These are phyloP conservation scores for Potorous gilbertii DNA, from an alignment of 2,797 vertebrate species.

Conservation along the genomic window DNA sequence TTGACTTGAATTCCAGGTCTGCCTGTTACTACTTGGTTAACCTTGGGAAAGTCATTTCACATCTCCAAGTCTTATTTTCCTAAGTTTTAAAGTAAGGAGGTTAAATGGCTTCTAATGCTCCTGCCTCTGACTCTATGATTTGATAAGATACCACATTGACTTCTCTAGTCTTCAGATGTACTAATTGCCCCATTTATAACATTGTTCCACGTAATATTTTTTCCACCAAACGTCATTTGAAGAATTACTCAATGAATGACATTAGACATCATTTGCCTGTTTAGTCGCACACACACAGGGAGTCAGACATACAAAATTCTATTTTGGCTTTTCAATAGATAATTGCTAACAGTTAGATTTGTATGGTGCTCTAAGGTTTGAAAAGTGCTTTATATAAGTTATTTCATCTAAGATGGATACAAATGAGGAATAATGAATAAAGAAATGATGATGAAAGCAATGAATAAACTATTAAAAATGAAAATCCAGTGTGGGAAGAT, in stretches of 20 bases:
- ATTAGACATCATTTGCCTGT: background rate
- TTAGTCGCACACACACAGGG: background rate
- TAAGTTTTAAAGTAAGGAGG: background rate
- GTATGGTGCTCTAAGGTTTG: background rate
- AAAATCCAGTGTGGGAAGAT: background rate
- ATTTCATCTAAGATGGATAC: background rate
- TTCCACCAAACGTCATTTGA: background rate
- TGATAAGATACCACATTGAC: background rate
- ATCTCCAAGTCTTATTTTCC: background rate
- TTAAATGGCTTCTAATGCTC: background rate
- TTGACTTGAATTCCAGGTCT: background rate
- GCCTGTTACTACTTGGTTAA: background rate
- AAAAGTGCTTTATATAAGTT: background rate
- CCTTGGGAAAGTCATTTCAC: background rate
- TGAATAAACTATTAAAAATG: background rate
- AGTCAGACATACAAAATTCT: background rate
- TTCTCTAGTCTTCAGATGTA: background rate
- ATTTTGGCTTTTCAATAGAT: background rate
- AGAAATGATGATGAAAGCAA: background rate
- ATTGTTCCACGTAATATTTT: background rate
- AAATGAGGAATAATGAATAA: background rate
- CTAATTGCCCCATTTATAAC: background rate
- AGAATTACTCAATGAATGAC: background rate
- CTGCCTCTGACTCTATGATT: background rate
- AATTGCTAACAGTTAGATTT: background rate